These are phyloP conservation scores for Kuschelorhynchus macadamiae DNA, from an alignment of 2,888 invertebrate genomes.

Conservation along the genomic window DNA sequence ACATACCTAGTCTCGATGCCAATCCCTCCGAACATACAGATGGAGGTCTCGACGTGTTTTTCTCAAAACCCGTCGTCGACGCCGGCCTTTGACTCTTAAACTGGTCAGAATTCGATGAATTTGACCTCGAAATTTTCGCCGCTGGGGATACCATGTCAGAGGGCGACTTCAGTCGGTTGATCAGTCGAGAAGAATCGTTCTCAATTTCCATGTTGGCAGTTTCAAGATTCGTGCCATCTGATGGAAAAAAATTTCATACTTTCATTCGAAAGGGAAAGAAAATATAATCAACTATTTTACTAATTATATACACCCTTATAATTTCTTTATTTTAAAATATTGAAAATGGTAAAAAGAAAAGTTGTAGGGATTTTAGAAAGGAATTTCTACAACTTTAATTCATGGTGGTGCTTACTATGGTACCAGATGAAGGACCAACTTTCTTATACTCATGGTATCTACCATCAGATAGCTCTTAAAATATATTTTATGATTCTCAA, in stretches of 20 bases:
- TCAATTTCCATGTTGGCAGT: constrained; percentile 44
- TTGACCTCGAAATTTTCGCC: constrained; percentile 63
- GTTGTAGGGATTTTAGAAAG: too few relatives aligned
- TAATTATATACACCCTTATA: too few relatives aligned
- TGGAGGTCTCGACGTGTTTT: constrained; percentile 52
- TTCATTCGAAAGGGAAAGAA: neutral
- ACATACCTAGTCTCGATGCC: constrained; percentile 48
- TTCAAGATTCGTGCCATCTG: constrained; percentile 37
- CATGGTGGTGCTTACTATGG: too few relatives aligned
- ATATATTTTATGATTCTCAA: too few relatives aligned
- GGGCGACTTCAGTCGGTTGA: constrained; percentile 43
- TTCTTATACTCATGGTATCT: too few relatives aligned
- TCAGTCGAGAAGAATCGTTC: constrained; percentile 39
- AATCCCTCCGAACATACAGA: constrained; percentile 52
- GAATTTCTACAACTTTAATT: too few relatives aligned
- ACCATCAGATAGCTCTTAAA: too few relatives aligned
- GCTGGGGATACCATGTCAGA: constrained; percentile 56
- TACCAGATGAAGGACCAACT: too few relatives aligned
- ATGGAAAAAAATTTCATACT: constrained; percentile 6
- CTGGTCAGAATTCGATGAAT: constrained; percentile 65
- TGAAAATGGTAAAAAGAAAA: too few relatives aligned
- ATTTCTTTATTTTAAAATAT: too few relatives aligned
- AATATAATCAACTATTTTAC: too few relatives aligned
- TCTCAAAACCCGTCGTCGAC: constrained; percentile 41
- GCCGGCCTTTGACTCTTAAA: constrained; percentile 55